These are phyloP conservation scores for Rhinichthys osculus DNA, from an alignment of 2,797 vertebrate genomes.

Conservation along the genomic window DNA sequence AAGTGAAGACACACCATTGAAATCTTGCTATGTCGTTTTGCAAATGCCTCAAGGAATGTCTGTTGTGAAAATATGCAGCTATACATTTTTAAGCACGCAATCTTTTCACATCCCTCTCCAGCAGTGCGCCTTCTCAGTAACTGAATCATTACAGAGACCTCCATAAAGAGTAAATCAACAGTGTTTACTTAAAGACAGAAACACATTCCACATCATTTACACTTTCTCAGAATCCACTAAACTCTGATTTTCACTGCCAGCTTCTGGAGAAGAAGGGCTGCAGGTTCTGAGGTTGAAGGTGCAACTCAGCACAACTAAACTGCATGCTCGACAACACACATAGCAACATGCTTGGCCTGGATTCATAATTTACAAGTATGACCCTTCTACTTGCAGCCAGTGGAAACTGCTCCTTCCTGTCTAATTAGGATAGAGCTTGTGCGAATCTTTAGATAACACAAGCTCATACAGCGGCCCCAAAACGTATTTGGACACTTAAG, in stretches of 20 bases:
- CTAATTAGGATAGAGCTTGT: conserved; percentile 25
- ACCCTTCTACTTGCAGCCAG: conserved; percentile 1
- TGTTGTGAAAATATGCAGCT: conserved; percentile 36
- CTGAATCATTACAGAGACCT: conserved; percentile 33
- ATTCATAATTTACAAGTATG: neutral
- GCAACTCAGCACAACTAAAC: neutral
- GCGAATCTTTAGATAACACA: neutral
- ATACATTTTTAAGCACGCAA: conserved; percentile 50
- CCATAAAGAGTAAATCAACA: conserved; percentile 10
- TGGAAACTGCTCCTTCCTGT: neutral
- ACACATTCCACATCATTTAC: conserved; percentile 23
- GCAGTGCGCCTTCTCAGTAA: conserved; percentile 20
- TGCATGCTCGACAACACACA: neutral
- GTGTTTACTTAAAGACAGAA: conserved; percentile 25
- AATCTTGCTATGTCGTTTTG: conserved; percentile 19
- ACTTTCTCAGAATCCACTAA: neutral
- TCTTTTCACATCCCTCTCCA: conserved; percentile 12
- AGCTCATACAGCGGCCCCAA: neutral
- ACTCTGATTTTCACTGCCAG: neutral
- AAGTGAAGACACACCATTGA: neutral
- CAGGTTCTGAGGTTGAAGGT: neutral
- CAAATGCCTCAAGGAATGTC: conserved; percentile 22
- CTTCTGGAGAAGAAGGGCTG: neutral
- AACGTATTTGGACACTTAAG: neutral
- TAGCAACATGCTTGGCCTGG: neutral